Conservation (phyloP, 2,113 vertebrate species). For the Crocuta crocuta region DNA sequence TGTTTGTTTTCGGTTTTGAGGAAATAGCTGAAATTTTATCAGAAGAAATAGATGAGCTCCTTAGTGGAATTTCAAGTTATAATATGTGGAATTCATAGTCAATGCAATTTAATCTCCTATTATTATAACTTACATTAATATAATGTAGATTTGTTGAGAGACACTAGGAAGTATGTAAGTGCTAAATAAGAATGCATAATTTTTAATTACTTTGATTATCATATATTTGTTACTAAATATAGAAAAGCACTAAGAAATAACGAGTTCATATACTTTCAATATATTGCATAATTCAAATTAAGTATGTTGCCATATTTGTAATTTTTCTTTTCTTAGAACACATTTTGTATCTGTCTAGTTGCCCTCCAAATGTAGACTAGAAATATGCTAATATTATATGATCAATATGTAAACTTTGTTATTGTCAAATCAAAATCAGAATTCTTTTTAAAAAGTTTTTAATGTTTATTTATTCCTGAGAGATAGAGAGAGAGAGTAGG, state of each 20-base stretch:
- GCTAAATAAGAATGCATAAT: slow-evolving; percentile 1
- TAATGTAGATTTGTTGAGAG: background rate
- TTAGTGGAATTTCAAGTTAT: background rate
- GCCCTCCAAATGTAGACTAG: background rate
- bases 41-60: background rate
- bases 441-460: background rate
- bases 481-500: no score
- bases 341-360: background rate
- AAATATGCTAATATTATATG: background rate
- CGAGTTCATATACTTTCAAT: background rate
- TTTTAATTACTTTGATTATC: slow-evolving; percentile 18
- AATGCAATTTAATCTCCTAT: background rate
- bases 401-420: background rate
- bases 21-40: background rate
- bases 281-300: slow-evolving; percentile 27
- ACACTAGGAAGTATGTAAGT: slow-evolving; percentile 19
- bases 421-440: slow-evolving; percentile 42
- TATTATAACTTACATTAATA: background rate
- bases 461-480: no score
- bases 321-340: slow-evolving; percentile 34
- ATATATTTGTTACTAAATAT: background rate
- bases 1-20: slow-evolving; percentile 32
- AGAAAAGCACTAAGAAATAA: slow-evolving; percentile 37
- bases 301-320: background rate
- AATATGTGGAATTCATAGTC: background rate